A percentile compares a stretch with the other conserved stretches of the same genome.
Conservation (phyloP, 2,113 vertebrate species). For the Petroica traversi region DNA sequence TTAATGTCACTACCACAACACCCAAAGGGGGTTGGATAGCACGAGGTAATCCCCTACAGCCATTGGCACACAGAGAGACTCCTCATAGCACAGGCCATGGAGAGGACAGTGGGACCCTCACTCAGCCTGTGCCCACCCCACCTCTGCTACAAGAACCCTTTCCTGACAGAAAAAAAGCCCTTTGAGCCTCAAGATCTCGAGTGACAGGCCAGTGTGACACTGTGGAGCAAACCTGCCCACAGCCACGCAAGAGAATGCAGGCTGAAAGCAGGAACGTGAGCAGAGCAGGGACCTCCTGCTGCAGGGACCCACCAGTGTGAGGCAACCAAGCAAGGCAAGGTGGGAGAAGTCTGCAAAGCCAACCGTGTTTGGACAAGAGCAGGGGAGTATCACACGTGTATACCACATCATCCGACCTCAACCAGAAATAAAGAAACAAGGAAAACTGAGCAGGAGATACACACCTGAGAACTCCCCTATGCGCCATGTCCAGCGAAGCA, state of each 20-base stretch:
- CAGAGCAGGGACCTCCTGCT: not conserved
- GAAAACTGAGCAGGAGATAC: constrained; percentile 81
- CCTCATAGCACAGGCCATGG: accelerated
- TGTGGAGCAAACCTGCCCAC: not conserved
- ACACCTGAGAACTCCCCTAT: constrained; percentile 99
- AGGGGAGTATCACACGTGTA: constrained; percentile 68
- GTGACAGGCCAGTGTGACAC: not conserved
- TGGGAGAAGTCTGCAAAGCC: constrained; percentile 51
- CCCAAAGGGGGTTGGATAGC: not conserved
- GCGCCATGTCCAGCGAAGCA: constrained; percentile 86
- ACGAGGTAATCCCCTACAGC: not conserved
- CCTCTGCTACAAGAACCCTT: not conserved
- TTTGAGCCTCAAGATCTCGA: not conserved
- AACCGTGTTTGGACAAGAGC: constrained; percentile 42
- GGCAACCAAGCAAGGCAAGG: constrained; percentile 7
- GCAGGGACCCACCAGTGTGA: not conserved
- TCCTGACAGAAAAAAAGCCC: not conserved
- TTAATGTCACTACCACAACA: not conserved
- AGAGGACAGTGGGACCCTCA: not conserved
- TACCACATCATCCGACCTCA: constrained; percentile 1
- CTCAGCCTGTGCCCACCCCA: not conserved
- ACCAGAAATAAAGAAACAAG: constrained; percentile 42
- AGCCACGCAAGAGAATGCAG: not conserved
- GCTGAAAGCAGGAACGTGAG: not conserved
- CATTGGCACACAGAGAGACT: not conserved